Evolutionary conservation across 2,888 invertebrate species (phyloP).

Genomic region (Lapara coniferarum): DNA sequence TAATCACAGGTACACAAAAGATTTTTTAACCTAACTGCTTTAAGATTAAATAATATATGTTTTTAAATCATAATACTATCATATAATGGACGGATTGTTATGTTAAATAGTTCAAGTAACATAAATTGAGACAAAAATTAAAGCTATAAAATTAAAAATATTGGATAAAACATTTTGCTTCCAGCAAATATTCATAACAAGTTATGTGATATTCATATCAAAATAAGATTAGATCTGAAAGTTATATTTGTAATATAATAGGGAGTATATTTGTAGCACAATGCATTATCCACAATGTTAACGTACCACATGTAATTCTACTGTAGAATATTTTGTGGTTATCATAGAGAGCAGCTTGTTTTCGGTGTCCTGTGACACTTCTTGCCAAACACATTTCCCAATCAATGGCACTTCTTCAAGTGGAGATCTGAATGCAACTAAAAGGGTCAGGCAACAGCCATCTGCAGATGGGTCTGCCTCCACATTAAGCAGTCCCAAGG

Average conservation of each 20-base stretch:
- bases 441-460: conserved; percentile 91
- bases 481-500: conserved; percentile 90
- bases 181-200: conserved; percentile 10
- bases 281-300: conserved; percentile 58
- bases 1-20: conserved; percentile 9
- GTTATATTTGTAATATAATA: conserved; percentile 4
- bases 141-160: conserved; percentile 21
- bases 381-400: conserved; percentile 96
- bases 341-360: conserved; percentile 87
- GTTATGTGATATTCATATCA: conserved; percentile 10
- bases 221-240: conserved; percentile 8
- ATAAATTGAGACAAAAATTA: conserved; percentile 19
- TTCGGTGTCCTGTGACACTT: conserved; percentile 87
- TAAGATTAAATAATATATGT: background rate
- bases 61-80: conserved; percentile 6
- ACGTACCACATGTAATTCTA: conserved; percentile 92
- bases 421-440: conserved; percentile 92
- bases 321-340: conserved; percentile 89
- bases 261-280: conserved; percentile 36
- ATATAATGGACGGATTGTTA: conserved; percentile 31
- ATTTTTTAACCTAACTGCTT: background rate
- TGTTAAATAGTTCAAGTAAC: conserved; percentile 24
- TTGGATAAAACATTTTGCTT: conserved; percentile 21
- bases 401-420: conserved; percentile 93
- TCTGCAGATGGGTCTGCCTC: conserved; percentile 87